Percentiles rank a stretch among this genome's conserved stretches.
These are phyloP conservation scores for Poecile atricapillus DNA, from an alignment of 2,113 vertebrate species.

Conservation along the genomic window DNA sequence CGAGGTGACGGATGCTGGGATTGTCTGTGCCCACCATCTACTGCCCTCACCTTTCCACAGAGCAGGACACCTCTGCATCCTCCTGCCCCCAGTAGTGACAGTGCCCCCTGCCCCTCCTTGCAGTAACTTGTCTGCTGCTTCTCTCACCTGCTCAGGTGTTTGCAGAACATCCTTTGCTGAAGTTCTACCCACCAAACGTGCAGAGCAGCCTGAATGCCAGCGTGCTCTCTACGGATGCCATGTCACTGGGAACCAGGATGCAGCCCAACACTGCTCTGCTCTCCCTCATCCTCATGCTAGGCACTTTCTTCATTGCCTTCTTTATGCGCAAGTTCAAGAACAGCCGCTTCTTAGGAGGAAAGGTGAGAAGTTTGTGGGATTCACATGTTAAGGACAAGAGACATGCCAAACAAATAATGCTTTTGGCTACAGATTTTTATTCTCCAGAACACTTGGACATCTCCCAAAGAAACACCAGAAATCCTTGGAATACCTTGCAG, in stretches of 20 bases:
- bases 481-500: not conserved
- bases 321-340: constrained; percentile 97
- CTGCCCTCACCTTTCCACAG: not conserved
- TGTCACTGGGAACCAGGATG: constrained; percentile 70
- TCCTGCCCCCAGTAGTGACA: not conserved
- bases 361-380: constrained; percentile 72
- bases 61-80: not conserved
- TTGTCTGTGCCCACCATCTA: not conserved
- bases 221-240: not conserved
- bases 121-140: not conserved
- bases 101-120: not conserved
- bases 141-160: constrained; percentile 82
- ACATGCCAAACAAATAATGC: not conserved
- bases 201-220: constrained; percentile 57
- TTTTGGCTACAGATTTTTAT: not conserved
- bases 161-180: constrained; percentile 89
- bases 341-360: constrained; percentile 94
- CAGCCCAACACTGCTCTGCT: constrained; percentile 97
- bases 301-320: constrained; percentile 96
- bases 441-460: not conserved
- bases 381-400: not conserved
- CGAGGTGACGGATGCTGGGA: not conserved
- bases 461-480: not conserved
- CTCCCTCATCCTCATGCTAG: constrained; percentile 95
- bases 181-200: constrained; percentile 76